Evolutionary conservation across 2,888 invertebrate genomes (phyloP).

Genomic region (Dioctria rufipes): DNA sequence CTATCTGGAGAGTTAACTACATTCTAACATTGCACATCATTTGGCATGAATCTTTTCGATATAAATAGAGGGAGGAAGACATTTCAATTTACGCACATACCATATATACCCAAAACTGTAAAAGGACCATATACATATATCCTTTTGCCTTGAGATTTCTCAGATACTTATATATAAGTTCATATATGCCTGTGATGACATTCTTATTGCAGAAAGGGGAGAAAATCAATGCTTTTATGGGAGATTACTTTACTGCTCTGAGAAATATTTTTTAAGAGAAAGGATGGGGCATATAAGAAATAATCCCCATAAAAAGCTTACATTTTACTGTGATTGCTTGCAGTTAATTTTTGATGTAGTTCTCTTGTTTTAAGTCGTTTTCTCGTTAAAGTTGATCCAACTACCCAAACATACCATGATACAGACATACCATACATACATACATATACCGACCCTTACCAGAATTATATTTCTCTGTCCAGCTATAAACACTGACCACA

Average conservation of each 20-base stretch:
- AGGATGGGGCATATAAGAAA: neutral
- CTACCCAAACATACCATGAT: neutral
- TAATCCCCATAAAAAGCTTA: conserved; percentile 27
- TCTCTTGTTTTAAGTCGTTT: conserved; percentile 5
- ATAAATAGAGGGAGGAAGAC: neutral
- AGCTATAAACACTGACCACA: conserved; percentile 32
- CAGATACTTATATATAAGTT: neutral
- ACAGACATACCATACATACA: neutral
- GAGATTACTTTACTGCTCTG: neutral
- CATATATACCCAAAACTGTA: neutral
- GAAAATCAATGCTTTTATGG: conserved; percentile 47
- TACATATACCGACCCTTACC: neutral
- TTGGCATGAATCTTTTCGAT: neutral
- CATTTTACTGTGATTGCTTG: conserved; percentile 40
- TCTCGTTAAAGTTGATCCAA: neutral
- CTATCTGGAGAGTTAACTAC: conserved; percentile 6
- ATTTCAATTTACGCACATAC: conserved; percentile 27
- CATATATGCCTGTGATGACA: conserved; percentile 25
- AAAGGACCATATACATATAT: neutral
- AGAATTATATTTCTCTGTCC: conserved; percentile 19
- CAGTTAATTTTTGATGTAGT: conserved; percentile 38
- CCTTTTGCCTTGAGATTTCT: conserved; percentile 15
- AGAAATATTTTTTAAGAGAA: neutral
- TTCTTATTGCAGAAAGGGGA: conserved; percentile 15
- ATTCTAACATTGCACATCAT: conserved; percentile 11